Evolutionary conservation across 2,113 vertebrate genomes (phyloP), one percentile per base, ranked within the genome.

Genomic region (Chlamydotis undulata): DNA sequence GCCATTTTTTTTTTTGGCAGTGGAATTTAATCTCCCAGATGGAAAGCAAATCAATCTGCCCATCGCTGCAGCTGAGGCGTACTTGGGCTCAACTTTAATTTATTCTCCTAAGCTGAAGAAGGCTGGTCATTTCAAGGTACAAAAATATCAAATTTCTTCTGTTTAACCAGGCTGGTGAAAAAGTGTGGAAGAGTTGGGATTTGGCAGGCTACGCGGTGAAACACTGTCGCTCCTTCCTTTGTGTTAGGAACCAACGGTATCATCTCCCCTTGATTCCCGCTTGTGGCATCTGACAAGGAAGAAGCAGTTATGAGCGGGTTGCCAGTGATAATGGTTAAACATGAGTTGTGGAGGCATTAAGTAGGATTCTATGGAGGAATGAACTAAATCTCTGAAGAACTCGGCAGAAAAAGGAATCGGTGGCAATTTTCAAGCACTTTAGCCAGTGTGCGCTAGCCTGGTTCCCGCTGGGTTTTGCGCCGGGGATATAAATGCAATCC

Each of bases 41-140:
- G 99, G 99, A 98, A 98, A 98, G 98, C 98, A 98, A 99, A 99
- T 99, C 98, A 99, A 98, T 98, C 98, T 98, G 98, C 98, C 98
- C 98, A 98, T 98, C 93, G 94, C 97, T 95, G 96, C 98, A 98
- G 99, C 98, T 98, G 98, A 98, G 98, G 98, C 97, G 97, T 98
- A 96, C 94, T 98, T 96, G 97, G 98, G 98, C 98, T 98, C 98
- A 94, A 94, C 86, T 98, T 98, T 99, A 98, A 99, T 99, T 99
- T 99, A 99, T 98, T 99, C 98, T 98, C 98, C 95, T 98, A 99
- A 99, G 98, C 98, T 97, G 87, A 83, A 93, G 97, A 98, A 98
- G 97, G 98, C 97, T 97, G 95, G 96, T 97, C 96, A 89, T 98
- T 98, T 98, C 97, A 98, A 98, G 98, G 98, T 98, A 98, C 97